Base-by-base conservation (phyloP, 2,113 vertebrate genomes). In the Rhinogobius similis region DNA sequence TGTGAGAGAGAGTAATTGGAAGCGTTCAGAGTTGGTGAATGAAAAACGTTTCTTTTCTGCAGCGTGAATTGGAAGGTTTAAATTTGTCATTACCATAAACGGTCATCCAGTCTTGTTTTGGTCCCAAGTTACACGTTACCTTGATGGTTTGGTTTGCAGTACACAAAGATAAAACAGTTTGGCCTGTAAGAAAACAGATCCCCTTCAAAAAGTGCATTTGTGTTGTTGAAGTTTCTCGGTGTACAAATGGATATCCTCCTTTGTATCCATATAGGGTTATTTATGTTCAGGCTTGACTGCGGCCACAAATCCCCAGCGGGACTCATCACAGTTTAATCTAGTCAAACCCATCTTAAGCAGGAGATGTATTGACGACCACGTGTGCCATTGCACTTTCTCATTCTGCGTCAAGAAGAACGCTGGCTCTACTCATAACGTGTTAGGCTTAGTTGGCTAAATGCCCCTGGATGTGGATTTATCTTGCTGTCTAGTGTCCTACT, bases 241-340 rank as follows among this genome's bases (percentile, higher is more conserved):
- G n/a, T 24, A 53, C 21, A 24, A 21, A 24, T 26, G 24, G 24
- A 56, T 6, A 46, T 16, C 53, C 53, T 56, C 7, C 4, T 70
- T 41, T 62, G 24, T 58, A 18, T 12, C 16, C 29, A 62, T 44
- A 26, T 16, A 27, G 43, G 38, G 62, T 77, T 72, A 76, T 84
- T 81, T 76, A 81, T 73, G 48, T 26, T 36, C 18, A n/a, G 23
- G 70, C 46, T 56, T 36, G 41, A 46, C 36, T 38, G 63, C 72
- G 26, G 66, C 24, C 50, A 62, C 9, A 64, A 23, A 70, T 75
- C 62, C 75, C 75, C 76, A 5, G 68, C 11, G 69, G 56, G 63
- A 27, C 68, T 38, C 72, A 68, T 87, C 76, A 66, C 23, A 66
- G 4, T 76, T 76, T 46, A 46, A 67, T 74, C 39, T 74, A 44